Conservation (phyloP, 2,797 vertebrate genomes). For the Pygocentrus nattereri region DNA sequence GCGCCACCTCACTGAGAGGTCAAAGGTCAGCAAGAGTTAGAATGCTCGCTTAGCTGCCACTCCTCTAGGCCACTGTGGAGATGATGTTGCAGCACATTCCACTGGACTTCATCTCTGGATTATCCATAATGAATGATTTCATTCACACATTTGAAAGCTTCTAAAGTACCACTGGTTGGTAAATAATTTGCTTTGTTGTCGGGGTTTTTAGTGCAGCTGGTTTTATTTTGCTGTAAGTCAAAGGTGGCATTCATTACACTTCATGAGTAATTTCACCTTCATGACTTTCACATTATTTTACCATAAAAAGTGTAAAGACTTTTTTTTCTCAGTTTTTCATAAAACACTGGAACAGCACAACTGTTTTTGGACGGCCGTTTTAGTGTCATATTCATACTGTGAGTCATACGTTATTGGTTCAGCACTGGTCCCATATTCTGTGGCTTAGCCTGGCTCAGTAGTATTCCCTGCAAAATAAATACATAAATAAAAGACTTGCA, state of each 20-base stretch:
- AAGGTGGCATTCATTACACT: conserved; percentile 7
- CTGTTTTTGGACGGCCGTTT: background rate
- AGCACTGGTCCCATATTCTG: background rate
- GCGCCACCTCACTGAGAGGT: conserved; percentile 59
- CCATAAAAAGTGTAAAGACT: background rate
- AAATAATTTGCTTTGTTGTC: background rate
- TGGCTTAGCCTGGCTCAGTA: background rate
- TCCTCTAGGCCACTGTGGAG: background rate
- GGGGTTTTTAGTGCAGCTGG: background rate
- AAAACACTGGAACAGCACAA: background rate
- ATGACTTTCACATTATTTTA: background rate
- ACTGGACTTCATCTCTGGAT: background rate
- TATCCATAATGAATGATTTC: background rate
- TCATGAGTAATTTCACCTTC: background rate
- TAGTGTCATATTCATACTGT: background rate
- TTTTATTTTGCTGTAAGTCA: background rate
- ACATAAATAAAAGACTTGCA: too few species aligned
- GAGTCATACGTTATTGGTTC: conserved; percentile 8
- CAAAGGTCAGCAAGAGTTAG: conserved; percentile 57
- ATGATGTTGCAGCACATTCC: background rate
- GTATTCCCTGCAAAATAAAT: too few species aligned
- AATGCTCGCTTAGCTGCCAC: conserved; percentile 56
- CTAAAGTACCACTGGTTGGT: background rate
- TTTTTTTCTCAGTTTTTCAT: background rate
- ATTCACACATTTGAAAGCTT: background rate